These are phyloP conservation scores for Colletes latitarsis DNA, from an alignment of 1,140 invertebrate genomes.

Conservation along the genomic window DNA sequence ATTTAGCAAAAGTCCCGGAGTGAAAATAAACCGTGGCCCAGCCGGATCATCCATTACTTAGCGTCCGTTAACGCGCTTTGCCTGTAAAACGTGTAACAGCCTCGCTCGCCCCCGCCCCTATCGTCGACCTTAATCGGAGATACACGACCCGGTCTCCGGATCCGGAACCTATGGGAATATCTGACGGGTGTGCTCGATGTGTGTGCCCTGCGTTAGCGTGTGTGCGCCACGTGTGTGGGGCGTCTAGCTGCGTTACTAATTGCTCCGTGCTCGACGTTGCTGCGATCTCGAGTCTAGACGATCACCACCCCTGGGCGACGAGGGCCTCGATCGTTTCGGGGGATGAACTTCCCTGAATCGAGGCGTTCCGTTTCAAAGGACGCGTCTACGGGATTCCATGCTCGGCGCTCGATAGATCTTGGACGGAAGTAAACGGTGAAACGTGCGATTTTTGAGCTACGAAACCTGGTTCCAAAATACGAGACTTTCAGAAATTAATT, in stretches of 20 bases:
- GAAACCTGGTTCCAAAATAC: too few relatives aligned
- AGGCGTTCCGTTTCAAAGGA: not conserved
- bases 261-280: not conserved
- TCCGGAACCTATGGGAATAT: slow-evolving; percentile 39
- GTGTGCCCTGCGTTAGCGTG: not conserved
- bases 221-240: not conserved
- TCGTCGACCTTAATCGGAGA: slow-evolving; percentile 60
- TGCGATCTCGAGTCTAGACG: not conserved
- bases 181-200: slow-evolving; percentile 17
- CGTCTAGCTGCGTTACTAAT: slow-evolving; percentile 19
- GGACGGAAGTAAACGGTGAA: not conserved
- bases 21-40: slow-evolving; percentile 60
- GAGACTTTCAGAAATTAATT: too few relatives aligned
- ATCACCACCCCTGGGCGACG: not conserved
- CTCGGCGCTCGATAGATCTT: not conserved
- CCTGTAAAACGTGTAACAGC: slow-evolving; percentile 53
- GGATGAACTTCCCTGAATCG: not conserved
- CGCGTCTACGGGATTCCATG: too few relatives aligned
- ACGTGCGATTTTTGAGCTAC: not conserved
- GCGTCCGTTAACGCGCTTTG: slow-evolving; percentile 63
- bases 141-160: slow-evolving; percentile 4
- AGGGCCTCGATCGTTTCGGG: slow-evolving; percentile 9
- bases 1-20: slow-evolving; percentile 65
- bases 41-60: slow-evolving; percentile 64
- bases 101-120: slow-evolving; percentile 14